Evolutionary conservation across 1,140 invertebrate genomes (phyloP), one percentile per base, ranked within the genome.

Genomic region (Papilio polyxenes): DNA sequence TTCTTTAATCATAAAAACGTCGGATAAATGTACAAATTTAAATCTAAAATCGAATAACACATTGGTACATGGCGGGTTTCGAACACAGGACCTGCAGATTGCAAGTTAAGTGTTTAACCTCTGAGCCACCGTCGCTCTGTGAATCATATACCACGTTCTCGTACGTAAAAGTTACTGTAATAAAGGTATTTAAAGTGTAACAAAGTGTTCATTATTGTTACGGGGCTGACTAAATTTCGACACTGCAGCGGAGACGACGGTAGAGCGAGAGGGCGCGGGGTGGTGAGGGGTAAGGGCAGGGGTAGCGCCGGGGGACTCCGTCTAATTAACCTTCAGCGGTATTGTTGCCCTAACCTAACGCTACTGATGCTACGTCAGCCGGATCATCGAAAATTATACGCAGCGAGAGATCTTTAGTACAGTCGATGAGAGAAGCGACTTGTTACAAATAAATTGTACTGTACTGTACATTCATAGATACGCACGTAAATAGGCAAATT

Each of bases 321-420:
- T 49, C 75, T 76, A 76, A 76, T 76, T 76, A 76, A 76, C 75
- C 75, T 76, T 31, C 49, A 76, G 20, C 75, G 48, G 75, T 76
- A 76, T 76, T 76, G 75, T 76, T 76, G 10, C 75, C 75, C 75
- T 76, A 23, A 62, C 74, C 74, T 75, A 37, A 72, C 65, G 65
- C 31, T 72, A 72, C 31, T 23, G 48, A 77, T 49, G 49, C 20
- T 20, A 37, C 49, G 49, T 1, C 75, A 49, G 75, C 53, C 75
- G 44, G 44, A 77, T 77, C 75, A 77, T 77, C 49, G n/a, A 51
- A 51, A 53, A 77, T 77, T 51, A 53, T 56, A 56, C 75, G 49
- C 48, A 20, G 48, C 10, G 20, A 74, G 37, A 31, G 74, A 31
- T 31, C 48, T n/a, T 49, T 15, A 1, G 75, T 77, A 77, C 75